Conservation (phyloP, 2,113 vertebrate genomes). For the Psilopsiagon aymara region DNA sequence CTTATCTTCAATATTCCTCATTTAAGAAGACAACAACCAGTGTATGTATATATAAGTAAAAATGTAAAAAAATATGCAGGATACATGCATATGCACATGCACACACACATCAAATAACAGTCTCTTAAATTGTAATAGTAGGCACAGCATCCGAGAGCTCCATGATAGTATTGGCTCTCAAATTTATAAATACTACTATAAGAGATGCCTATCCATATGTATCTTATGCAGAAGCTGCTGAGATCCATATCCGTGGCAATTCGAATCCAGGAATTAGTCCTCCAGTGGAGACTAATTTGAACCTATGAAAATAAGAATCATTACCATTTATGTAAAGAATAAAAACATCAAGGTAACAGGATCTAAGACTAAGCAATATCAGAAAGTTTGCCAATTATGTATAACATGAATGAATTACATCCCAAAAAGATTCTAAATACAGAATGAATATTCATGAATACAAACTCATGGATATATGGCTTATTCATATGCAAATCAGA, state of each 20-base stretch:
- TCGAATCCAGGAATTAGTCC: background rate
- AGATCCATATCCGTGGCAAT: background rate
- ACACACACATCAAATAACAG: rapidly evolving
- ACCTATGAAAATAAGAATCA: background rate
- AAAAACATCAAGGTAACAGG: background rate
- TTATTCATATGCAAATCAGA: background rate
- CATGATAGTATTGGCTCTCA: background rate
- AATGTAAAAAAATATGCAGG: background rate
- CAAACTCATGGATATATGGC: background rate
- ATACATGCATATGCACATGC: rapidly evolving
- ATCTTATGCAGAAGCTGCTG: background rate
- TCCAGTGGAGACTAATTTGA: background rate
- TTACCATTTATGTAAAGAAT: background rate
- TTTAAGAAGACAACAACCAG: background rate
- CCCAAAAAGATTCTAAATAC: background rate
- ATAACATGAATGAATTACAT: background rate
- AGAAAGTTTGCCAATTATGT: background rate
- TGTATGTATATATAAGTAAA: background rate
- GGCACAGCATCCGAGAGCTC: background rate
- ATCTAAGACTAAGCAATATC: background rate
- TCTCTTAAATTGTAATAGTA: background rate
- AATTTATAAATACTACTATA: background rate
- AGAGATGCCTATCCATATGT: background rate
- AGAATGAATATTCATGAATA: background rate
- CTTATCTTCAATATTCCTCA: background rate